Base-by-base conservation (phyloP, 2,888 invertebrate genomes). In the Rhamphomyia laevipes region DNA sequence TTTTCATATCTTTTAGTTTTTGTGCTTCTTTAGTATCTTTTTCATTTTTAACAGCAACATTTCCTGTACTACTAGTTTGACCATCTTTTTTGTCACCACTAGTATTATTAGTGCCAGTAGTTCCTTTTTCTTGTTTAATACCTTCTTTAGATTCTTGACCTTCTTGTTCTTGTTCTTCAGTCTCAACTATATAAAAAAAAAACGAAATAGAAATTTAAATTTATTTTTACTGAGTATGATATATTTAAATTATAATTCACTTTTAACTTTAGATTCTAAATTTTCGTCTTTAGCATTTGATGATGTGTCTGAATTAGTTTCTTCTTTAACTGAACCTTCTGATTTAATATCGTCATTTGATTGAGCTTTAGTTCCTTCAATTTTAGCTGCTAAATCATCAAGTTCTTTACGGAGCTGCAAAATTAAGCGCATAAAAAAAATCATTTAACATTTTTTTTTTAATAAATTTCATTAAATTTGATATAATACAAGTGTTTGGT, bases 21-120 rank as follows among this genome's bases (percentile, higher is more conserved):
- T 81, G 77, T 12, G 73, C 71, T 55, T 82, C 80, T 58, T 78
- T 72, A 58, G 76, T 67, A 61, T 81, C 81, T 59, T 80, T 80
- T 57, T 80, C 80, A 15, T 72, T 67, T 61, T 80, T 80, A 57
- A 81, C 75, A 21, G 51, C 37, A 43, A 48, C 60, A 4, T 74
- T 74, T 56, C 70, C 77, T 59, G 16, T 23, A 4, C 13, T 13
- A n/a, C 13, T 35, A 5, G 35, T 35, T 37, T 51, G 55, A 13
- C 37, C 48, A 65, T 82, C 75, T 70, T 82, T 81, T 57, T 82
- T 82, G 35, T 78, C 74, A 17, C 72, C 73, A 1, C 67, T 56
- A 9, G 68, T 61, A 11, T 72, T 66, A 2, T 57, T 56, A 7
- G 57, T 59, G 9, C 59, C 59, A n/a, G 59, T 52, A 1, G 59